Percentiles rank a stretch among this genome's conserved stretches.
These are phyloP conservation scores for Echinarachnius parma DNA, from an alignment of 53 echinoderm and acorn worm genomes.

Conservation along the genomic window DNA sequence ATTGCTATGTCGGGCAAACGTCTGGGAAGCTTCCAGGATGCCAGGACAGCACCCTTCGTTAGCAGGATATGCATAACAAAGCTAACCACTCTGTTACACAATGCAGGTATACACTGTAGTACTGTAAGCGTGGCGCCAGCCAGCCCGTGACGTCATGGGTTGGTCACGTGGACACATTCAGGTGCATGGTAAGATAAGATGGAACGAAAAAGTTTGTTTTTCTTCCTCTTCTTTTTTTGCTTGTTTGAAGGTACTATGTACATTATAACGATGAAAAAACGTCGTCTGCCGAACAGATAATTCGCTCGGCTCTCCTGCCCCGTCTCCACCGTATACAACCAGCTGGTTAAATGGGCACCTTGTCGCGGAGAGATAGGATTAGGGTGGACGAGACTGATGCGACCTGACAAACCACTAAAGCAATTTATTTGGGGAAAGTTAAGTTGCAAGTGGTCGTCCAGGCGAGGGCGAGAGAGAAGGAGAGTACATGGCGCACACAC, in stretches of 20 bases:
- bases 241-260: background rate
- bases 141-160: background rate
- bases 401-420: slow-evolving; percentile 45
- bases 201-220: no score
- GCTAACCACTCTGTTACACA: no score
- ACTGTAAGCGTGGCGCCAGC: slow-evolving; percentile 6
- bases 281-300: slow-evolving; percentile 37
- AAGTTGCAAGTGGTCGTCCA: slow-evolving; percentile 41
- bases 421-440: slow-evolving; percentile 32
- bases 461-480: background rate
- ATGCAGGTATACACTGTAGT: background rate
- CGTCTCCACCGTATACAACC: slow-evolving; percentile 27
- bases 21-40: no score
- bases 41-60: no score
- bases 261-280: background rate
- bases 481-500: background rate
- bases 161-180: slow-evolving; percentile 42
- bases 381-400: slow-evolving; percentile 31
- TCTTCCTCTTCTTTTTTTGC: background rate
- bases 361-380: slow-evolving; percentile 39
- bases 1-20: no score
- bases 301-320: slow-evolving; percentile 24
- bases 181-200: slow-evolving; percentile 9
- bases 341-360: slow-evolving; percentile 44
- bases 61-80: no score